Percentiles rank a stretch among this genome's conserved stretches.
Conservation (phyloP, 2,113 vertebrate species). For the Tyrannus savana region DNA sequence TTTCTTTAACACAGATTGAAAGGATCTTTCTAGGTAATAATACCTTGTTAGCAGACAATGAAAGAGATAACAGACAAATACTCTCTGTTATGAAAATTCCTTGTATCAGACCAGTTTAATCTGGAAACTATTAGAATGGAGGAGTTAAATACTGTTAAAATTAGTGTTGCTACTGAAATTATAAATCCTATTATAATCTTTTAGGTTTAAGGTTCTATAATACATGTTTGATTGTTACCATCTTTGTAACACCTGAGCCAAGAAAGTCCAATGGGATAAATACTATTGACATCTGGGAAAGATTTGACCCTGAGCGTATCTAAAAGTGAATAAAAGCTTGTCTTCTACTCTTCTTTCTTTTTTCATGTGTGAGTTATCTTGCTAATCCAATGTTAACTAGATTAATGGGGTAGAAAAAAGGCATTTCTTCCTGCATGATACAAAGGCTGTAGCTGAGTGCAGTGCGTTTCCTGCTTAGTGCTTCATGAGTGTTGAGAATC, state of each 20-base stretch:
- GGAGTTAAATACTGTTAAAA: neutral
- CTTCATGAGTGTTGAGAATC: neutral
- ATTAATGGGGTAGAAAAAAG: conserved; percentile 18
- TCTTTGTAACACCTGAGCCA: neutral
- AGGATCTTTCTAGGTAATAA: neutral
- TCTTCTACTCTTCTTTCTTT: neutral
- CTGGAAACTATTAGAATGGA: neutral
- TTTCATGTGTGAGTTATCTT: neutral
- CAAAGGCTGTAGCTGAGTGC: neutral
- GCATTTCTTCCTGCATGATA: neutral
- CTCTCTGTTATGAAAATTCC: neutral
- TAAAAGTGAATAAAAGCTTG: conserved; percentile 5
- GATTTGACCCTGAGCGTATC: neutral
- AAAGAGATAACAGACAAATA: neutral
- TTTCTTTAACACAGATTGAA: neutral
- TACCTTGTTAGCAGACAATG: neutral
- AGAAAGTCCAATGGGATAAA: neutral
- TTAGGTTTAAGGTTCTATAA: neutral
- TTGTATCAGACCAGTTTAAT: neutral
- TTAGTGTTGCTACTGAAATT: neutral
- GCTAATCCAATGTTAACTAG: conserved; percentile 31
- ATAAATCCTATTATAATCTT: neutral
- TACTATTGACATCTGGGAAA: neutral
- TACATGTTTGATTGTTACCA: neutral
- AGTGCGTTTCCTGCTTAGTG: neutral